Conservation (phyloP, 2,797 vertebrate species). For the Acropternis orthonyx region DNA sequence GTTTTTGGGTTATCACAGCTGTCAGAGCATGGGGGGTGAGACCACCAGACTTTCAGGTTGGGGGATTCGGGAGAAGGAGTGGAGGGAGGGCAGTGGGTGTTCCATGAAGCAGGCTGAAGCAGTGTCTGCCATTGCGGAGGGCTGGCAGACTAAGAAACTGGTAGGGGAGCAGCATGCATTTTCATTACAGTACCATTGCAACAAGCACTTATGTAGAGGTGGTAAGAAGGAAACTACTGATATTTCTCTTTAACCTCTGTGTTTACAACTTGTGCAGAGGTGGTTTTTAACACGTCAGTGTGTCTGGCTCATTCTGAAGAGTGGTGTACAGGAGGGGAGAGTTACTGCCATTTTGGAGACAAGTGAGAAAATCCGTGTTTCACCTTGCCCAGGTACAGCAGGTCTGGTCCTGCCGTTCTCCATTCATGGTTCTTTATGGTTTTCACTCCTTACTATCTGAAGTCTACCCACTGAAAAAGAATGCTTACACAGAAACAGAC, state of each 20-base stretch:
- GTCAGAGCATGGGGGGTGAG: neutral
- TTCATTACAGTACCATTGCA: neutral
- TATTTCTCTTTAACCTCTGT: neutral
- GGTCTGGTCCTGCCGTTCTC: neutral
- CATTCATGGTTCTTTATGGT: neutral
- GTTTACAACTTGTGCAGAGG: neutral
- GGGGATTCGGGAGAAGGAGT: neutral
- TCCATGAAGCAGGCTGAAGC: neutral
- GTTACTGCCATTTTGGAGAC: neutral
- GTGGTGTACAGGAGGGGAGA: neutral
- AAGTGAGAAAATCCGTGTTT: neutral
- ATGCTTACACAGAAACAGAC: neutral
- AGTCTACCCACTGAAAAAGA: neutral
- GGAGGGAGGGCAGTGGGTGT: neutral
- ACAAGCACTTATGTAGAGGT: fast-evolving
- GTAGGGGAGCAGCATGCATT: fast-evolving
- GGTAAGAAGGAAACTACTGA: neutral
- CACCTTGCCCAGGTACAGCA: neutral
- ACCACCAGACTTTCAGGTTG: neutral
- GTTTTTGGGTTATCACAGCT: neutral
- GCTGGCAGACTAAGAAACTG: neutral
- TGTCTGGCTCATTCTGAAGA: neutral
- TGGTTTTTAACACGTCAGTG: neutral
- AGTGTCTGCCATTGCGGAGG: fast-evolving
- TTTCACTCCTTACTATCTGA: neutral